Percentiles rank a stretch among this genome's conserved stretches.
phyloP scores from a whole-genome alignment of 2,888 invertebrate genomes.

The Ophion slaviceki region DNA sequence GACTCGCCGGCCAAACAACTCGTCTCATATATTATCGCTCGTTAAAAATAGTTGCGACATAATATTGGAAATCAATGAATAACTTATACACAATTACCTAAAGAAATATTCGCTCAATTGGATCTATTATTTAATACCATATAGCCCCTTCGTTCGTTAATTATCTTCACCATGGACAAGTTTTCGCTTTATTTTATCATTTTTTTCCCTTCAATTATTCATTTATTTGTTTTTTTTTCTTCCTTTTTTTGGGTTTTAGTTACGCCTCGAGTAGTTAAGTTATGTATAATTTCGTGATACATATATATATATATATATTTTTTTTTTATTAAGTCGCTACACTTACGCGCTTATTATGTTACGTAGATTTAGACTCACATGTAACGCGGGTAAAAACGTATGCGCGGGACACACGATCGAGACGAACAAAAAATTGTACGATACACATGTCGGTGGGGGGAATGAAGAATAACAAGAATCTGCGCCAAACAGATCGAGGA shows the following conservation, averaged over 20 bases:
- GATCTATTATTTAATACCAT: constrained; percentile 67
- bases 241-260: constrained; percentile 56
- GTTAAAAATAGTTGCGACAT: constrained; percentile 33
- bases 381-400: constrained; percentile 49
- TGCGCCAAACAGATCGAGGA: not conserved
- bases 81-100: constrained; percentile 70
- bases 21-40: constrained; percentile 33
- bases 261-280: constrained; percentile 71
- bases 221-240: constrained; percentile 36
- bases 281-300: constrained; percentile 75
- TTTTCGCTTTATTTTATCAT: constrained; percentile 57
- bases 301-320: constrained; percentile 66
- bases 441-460: constrained; percentile 25
- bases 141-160: constrained; percentile 67
- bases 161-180: constrained; percentile 72
- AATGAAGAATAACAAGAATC: constrained; percentile 28
- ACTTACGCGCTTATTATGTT: constrained; percentile 76
- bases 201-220: constrained; percentile 41
- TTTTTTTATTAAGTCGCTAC: constrained; percentile 72
- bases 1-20: constrained; percentile 54
- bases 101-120: constrained; percentile 68
- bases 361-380: constrained; percentile 69
- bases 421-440: constrained; percentile 28
- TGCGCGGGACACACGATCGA: constrained; percentile 11
- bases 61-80: constrained; percentile 62